Evolutionary conservation across 2,888 invertebrate species (phyloP), one percentile per base, ranked within the genome.

Genomic region (Psylliodes chrysocephalus): DNA sequence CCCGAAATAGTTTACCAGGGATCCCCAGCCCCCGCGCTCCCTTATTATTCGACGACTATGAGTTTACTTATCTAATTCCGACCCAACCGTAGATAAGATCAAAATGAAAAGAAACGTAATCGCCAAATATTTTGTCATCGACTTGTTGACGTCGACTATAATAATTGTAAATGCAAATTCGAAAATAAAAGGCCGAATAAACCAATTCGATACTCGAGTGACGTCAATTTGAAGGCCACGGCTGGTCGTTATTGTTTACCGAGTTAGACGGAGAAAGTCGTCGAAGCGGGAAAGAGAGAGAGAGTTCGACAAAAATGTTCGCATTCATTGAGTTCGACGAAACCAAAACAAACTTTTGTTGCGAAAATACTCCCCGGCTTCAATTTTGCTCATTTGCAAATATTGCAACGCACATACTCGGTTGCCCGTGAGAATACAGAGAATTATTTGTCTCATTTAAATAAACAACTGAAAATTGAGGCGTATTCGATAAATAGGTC

Each of bases 381-480:
- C 25, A 53, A 53, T 53, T 53, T 53, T 38, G 53, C 53, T 53
- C 38, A 53, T 53, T 53, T 22, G 53, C 35, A 38, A 52, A 53
- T 53, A 53, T 53, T 38, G 53, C 8, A 49, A 30, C 28, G 28
- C 14, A 38, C 18, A 33, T 38, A 53, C 38, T 14, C 22, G 33
- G 18, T 42, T 6, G 17, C 51, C 28, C 55, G 42, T 42, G 55
- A 44, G 55, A 55, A 55, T 55, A 55, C 42, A 44, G 12, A n/a
- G 28, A 40, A 55, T 55, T 44, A 30, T 55, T 55, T 44, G 55
- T 44, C 42, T 55, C 44, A 55, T 55, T 55, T 44, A 44, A 44
- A 55, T 55, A 55, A 55, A 55, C 55, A 55, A 53, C 19, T 53
- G 53, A 19, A 53, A 42, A 55, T 55, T 30, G 42, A 44, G 42